Evolutionary conservation across 1,140 invertebrate genomes (phyloP).

Genomic region (Drosophila repleta): DNA sequence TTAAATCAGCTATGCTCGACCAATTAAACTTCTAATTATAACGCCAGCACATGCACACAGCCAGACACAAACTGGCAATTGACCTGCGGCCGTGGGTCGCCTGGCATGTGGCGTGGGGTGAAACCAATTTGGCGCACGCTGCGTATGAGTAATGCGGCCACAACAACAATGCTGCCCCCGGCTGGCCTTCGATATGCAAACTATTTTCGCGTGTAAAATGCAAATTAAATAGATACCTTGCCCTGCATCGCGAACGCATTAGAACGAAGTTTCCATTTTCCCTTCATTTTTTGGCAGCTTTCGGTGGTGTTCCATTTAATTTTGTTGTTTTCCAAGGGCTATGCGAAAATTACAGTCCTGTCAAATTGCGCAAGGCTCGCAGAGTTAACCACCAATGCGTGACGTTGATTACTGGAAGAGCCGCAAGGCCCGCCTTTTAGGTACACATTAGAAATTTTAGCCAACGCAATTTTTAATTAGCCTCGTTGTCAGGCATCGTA

Average conservation of each 20-base stretch:
- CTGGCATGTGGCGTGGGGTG: background rate
- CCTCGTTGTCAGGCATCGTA: background rate
- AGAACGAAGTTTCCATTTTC: constrained; percentile 5
- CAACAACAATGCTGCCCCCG: constrained; percentile 23
- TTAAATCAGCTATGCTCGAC: constrained; percentile 59
- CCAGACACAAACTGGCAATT: constrained; percentile 10
- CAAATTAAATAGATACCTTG: constrained; percentile 71
- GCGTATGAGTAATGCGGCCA: constrained; percentile 68
- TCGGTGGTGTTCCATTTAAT: constrained; percentile 34
- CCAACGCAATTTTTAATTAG: background rate
- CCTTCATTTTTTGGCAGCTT: constrained; percentile 15
- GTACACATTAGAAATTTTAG: constrained; percentile 1
- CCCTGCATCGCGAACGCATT: constrained; percentile 36
- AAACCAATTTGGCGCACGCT: constrained; percentile 47
- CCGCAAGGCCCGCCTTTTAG: background rate
- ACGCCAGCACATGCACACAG: background rate
- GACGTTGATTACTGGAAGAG: constrained; percentile 42
- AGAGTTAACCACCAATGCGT: constrained; percentile 27
- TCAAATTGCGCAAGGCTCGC: constrained; percentile 35
- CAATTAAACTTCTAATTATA: constrained; percentile 76
- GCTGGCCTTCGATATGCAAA: constrained; percentile 41
- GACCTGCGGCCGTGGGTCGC: constrained; percentile 38
- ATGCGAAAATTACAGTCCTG: constrained; percentile 34
- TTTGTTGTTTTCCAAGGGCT: constrained; percentile 6
- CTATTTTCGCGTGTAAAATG: constrained; percentile 77